Percentiles rank a stretch among this genome's conserved stretches.
phyloP scores from a whole-genome alignment of 2,113 vertebrate genomes.

The Vombatus ursinus region DNA sequence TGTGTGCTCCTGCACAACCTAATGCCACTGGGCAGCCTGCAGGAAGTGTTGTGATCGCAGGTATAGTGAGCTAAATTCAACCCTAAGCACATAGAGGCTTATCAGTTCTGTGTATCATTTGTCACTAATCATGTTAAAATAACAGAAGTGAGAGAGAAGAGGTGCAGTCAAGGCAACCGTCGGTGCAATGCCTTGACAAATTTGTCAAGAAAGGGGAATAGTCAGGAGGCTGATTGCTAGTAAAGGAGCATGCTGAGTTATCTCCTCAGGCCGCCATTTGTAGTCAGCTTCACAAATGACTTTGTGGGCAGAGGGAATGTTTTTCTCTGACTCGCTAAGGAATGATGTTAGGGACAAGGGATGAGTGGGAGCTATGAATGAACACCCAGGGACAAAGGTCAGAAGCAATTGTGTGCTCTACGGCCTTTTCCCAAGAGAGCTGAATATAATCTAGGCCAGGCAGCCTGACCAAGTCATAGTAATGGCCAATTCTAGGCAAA shows the following conservation, averaged over 20 bases:
- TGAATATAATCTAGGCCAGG: slow-evolving; percentile 71
- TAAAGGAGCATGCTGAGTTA: not conserved
- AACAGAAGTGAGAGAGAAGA: slow-evolving; percentile 54
- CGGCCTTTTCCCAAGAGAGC: slow-evolving; percentile 74
- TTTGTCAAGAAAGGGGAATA: slow-evolving; percentile 51
- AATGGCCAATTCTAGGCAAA: not conserved
- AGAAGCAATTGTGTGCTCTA: slow-evolving; percentile 74
- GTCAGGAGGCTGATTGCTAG: slow-evolving; percentile 49
- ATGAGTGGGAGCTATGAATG: slow-evolving; percentile 72
- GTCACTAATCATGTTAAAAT: slow-evolving; percentile 49
- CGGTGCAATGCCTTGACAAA: slow-evolving; percentile 19
- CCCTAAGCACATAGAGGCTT: slow-evolving; percentile 44
- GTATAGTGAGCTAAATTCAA: slow-evolving; percentile 36
- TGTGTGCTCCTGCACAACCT: not conserved
- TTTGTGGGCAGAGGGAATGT: accelerated
- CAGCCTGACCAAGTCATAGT: not conserved
- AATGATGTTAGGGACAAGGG: slow-evolving; percentile 61
- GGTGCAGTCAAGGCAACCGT: not conserved
- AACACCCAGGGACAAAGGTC: slow-evolving; percentile 77
- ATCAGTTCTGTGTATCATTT: slow-evolving; percentile 26
- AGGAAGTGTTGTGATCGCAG: slow-evolving; percentile 43
- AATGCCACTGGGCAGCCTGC: not conserved
- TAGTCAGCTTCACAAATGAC: not conserved
- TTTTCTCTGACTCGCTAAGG: slow-evolving; percentile 56
- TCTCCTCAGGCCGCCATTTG: not conserved